Evolutionary conservation across 1,140 invertebrate species (phyloP).

Genomic region (Thalassaphorura encarpata): DNA sequence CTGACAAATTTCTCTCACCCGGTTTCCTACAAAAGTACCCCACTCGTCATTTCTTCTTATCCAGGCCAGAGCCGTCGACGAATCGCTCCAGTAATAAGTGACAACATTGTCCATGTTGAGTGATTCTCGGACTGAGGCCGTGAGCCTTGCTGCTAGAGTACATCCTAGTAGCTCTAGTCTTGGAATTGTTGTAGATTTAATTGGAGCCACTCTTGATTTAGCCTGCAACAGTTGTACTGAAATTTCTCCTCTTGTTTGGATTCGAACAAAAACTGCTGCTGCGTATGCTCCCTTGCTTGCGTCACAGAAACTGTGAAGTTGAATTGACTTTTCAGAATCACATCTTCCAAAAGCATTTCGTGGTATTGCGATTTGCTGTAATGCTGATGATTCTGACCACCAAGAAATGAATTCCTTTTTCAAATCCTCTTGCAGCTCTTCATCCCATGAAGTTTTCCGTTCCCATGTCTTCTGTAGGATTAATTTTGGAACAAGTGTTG

Average conservation of each 20-base stretch:
- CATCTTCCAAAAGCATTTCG: not conserved
- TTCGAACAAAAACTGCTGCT: not conserved
- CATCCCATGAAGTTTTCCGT: not conserved
- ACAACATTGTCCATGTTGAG: not conserved
- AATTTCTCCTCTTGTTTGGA: not conserved
- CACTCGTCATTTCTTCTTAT: not conserved
- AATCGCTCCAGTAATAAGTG: conserved; percentile 16
- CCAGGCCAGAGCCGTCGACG: conserved; percentile 14
- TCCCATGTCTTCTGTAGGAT: not conserved
- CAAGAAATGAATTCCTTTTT: not conserved
- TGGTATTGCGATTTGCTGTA: not conserved
- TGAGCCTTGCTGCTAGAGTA: conserved; percentile 7
- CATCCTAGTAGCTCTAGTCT: conserved; percentile 15
- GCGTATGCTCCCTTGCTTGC: not conserved
- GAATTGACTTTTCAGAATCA: not conserved
- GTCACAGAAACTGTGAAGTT: not conserved
- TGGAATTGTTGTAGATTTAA: conserved; percentile 12
- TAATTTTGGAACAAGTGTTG: not conserved
- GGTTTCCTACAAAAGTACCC: conserved; percentile 13
- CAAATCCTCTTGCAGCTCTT: not conserved
- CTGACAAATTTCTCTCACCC: conserved; percentile 23
- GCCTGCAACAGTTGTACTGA: not conserved
- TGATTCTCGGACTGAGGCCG: not conserved
- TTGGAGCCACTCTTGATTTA: conserved; percentile 14
- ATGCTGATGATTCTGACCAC: not conserved